Conservation (phyloP, 2,888 invertebrate species). For the Panorpa germanica region DNA sequence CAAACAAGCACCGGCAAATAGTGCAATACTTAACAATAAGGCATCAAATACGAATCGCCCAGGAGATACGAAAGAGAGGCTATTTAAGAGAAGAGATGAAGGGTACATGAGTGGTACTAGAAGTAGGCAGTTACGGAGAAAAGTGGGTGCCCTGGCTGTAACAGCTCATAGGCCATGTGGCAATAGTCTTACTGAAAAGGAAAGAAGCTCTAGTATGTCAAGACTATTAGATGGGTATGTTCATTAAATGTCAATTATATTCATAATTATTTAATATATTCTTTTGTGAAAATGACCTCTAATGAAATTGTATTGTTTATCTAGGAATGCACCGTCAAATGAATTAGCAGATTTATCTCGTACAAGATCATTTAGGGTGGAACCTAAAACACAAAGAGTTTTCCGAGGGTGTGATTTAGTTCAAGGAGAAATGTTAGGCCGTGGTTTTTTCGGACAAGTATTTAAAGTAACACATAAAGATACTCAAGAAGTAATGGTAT, state of each 20-base stretch:
- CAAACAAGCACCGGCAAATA: constrained; percentile 6
- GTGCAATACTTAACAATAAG: constrained; percentile 1
- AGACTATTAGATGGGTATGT: constrained; percentile 55
- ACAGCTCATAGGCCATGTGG: constrained; percentile 7
- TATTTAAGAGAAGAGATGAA: constrained; percentile 24
- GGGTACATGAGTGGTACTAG: constrained; percentile 36
- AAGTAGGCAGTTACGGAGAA: constrained; percentile 36
- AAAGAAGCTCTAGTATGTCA: constrained; percentile 73
- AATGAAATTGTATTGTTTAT: constrained; percentile 1
- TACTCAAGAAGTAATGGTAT: constrained; percentile 86
- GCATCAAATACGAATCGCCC: constrained; percentile 12
- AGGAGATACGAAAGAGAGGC: constrained; percentile 23
- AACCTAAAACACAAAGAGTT: constrained; percentile 43
- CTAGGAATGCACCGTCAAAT: constrained; percentile 14
- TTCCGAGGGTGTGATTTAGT: constrained; percentile 84
- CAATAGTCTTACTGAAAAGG: constrained; percentile 41
- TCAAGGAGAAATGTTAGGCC: constrained; percentile 73
- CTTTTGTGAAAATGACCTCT: neutral
- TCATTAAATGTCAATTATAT: constrained; percentile 8
- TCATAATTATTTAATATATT: constrained; percentile 5
- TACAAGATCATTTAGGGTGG: constrained; percentile 66
- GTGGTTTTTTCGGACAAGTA: constrained; percentile 89
- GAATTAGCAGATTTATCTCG: constrained; percentile 53
- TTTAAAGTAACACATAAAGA: constrained; percentile 80
- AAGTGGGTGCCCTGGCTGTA: constrained; percentile 12